Conservation (phyloP, 2,797 vertebrate species). For the Sebastes paucispinis region DNA sequence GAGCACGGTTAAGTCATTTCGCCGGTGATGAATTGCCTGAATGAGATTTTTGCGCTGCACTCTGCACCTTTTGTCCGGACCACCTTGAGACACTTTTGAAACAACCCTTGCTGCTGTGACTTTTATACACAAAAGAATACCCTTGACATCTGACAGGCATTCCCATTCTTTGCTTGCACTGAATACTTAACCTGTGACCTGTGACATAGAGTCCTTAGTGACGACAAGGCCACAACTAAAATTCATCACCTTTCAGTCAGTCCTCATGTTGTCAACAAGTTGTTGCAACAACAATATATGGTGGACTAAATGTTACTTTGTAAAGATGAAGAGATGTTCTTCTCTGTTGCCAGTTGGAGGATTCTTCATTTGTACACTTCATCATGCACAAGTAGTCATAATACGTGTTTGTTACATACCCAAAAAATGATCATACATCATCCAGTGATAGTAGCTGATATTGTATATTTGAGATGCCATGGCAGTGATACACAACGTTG, state of each 20-base stretch:
- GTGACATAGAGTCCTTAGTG: background rate
- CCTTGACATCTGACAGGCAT: conserved; percentile 24
- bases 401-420: background rate
- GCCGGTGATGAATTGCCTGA: background rate
- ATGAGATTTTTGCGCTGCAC: background rate
- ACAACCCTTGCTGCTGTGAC: background rate
- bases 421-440: background rate
- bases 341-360: background rate
- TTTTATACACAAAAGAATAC: conserved; percentile 7
- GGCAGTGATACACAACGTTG: background rate
- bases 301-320: background rate
- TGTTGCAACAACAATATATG: background rate
- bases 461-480: background rate
- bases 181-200: conserved; percentile 21
- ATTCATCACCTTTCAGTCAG: conserved; percentile 9
- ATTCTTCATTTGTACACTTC: background rate
- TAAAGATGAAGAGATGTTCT: background rate
- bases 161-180: background rate
- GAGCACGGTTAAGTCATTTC: background rate
- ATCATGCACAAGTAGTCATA: background rate
- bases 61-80: background rate
- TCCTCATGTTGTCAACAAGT: conserved; percentile 17
- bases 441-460: background rate
- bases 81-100: background rate
- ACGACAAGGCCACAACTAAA: background rate